phyloP scores from a whole-genome alignment of 1,140 invertebrate genomes.

The Trichonephila clavipes region DNA sequence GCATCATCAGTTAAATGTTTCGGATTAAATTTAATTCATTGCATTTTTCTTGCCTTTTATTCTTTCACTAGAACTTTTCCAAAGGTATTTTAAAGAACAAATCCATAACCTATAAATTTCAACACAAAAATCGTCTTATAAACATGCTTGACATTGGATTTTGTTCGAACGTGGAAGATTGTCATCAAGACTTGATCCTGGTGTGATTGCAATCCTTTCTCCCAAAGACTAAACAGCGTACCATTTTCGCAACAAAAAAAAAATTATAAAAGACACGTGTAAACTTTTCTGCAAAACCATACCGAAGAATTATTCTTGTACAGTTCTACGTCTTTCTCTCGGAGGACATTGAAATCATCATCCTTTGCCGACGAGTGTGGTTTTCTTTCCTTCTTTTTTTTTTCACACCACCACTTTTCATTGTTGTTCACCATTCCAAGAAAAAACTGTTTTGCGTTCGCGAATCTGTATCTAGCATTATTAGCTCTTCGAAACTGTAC shows the following conservation, averaged over 20 bases:
- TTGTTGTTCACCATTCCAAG: slow-evolving; percentile 39
- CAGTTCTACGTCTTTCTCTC: slow-evolving; percentile 7
- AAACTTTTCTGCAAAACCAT: background rate
- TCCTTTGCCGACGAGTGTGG: slow-evolving; percentile 1
- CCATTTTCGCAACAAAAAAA: too few species aligned
- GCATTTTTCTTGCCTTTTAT: too few species aligned
- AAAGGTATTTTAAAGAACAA: too few species aligned
- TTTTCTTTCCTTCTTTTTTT: slow-evolving; percentile 13
- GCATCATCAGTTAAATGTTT: too few species aligned
- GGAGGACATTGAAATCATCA: slow-evolving; percentile 23
- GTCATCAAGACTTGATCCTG: background rate
- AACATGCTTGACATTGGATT: background rate
- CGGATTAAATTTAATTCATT: too few species aligned
- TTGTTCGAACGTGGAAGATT: background rate
- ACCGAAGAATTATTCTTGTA: slow-evolving; percentile 65
- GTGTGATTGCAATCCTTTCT: background rate
- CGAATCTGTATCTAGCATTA: slow-evolving; percentile 22
- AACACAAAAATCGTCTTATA: background rate
- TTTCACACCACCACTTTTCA: slow-evolving; percentile 39
- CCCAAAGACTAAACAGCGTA: background rate
- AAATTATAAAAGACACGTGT: too few species aligned
- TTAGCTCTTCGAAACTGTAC: slow-evolving; percentile 27
- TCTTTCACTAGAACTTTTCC: too few species aligned
- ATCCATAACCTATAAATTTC: too few species aligned
- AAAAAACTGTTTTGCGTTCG: slow-evolving; percentile 22